Conservation (phyloP, 1,140 invertebrate species). For the Temnothorax longispinosus region DNA sequence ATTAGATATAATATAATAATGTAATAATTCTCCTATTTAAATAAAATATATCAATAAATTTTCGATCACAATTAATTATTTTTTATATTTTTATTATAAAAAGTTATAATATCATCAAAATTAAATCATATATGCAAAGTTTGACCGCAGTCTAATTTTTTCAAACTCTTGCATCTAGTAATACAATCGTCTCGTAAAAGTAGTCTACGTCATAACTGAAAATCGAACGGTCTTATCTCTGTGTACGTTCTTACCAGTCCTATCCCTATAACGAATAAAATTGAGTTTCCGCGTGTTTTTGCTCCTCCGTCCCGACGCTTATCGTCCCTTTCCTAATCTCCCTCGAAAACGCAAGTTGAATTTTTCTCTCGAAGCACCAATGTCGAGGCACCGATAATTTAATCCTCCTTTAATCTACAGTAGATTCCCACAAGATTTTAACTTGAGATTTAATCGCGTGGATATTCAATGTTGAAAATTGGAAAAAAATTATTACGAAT, state of each 20-base stretch:
- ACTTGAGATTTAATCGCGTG: neutral
- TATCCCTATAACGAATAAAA: constrained; percentile 36
- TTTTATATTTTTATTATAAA: neutral
- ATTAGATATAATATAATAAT: neutral
- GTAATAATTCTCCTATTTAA: neutral
- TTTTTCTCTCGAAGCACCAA: constrained; percentile 14
- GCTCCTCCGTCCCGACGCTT: constrained; percentile 7
- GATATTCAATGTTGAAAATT: neutral
- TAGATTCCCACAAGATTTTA: neutral
- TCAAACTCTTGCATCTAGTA: neutral
- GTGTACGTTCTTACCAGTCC: neutral
- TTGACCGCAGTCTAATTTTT: neutral
- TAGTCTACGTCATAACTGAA: neutral
- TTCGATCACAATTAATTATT: neutral
- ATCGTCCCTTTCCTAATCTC: neutral
- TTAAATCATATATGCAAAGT: neutral
- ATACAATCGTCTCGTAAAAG: neutral
- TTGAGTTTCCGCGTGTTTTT: constrained; percentile 43
- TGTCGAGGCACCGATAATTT: constrained; percentile 11
- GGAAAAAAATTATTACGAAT: neutral
- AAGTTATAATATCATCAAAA: neutral
- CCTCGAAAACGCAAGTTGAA: constrained; percentile 11
- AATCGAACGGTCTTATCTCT: neutral
- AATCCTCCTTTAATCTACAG: constrained; percentile 10
- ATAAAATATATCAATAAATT: neutral